Percentiles rank a stretch among this genome's conserved stretches.
phyloP scores from a whole-genome alignment of 2,888 invertebrate species.

The Mycalesis mineus region DNA sequence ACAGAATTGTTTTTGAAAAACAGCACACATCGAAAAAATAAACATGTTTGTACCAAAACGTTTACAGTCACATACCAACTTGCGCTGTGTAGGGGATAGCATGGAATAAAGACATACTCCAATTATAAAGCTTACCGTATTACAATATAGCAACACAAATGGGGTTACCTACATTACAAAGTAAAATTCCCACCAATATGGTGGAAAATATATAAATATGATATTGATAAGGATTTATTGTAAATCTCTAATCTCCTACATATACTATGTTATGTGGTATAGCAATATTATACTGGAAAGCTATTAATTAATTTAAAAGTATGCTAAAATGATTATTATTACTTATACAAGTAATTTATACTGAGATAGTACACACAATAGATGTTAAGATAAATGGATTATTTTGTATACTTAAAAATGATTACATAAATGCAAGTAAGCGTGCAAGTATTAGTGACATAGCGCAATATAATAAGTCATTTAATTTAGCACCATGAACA shows the following conservation, averaged over 20 bases:
- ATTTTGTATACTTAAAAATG: background rate
- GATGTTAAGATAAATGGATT: background rate
- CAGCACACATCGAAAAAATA: conserved; percentile 4
- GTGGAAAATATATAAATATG: background rate
- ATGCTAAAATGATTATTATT: background rate
- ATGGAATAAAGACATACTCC: conserved; percentile 21
- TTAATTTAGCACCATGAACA: background rate
- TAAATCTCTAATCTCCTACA: background rate
- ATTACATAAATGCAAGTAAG: background rate
- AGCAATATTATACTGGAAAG: background rate
- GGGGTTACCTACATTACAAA: background rate
- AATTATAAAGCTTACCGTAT: conserved; percentile 18
- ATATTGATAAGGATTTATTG: background rate
- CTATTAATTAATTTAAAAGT: background rate
- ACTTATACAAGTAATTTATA: too few species aligned
- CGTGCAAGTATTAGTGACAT: background rate
- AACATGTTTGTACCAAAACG: conserved; percentile 2
- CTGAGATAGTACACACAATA: background rate
- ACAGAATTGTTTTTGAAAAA: background rate
- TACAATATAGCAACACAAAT: background rate
- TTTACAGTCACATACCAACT: conserved; percentile 61
- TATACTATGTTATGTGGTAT: background rate
- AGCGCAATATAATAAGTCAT: background rate
- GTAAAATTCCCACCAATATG: background rate
- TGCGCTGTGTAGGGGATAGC: conserved; percentile 55